Base-by-base conservation (phyloP, 2,888 invertebrate genomes). In the Philereme transversata region DNA sequence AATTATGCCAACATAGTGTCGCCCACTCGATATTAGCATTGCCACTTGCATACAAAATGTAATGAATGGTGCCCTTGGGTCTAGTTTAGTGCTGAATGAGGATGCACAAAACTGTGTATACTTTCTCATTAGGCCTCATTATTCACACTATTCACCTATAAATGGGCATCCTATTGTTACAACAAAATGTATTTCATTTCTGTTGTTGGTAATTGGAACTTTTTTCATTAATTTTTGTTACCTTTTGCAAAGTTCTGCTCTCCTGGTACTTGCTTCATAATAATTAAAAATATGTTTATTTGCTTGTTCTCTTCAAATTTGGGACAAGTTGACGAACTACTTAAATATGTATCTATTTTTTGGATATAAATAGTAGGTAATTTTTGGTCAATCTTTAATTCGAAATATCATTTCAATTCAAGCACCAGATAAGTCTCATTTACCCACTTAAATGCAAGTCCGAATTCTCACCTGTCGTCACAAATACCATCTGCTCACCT, bases 381-480 rank as follows among this genome's bases (percentile, higher is more conserved):
- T n/a, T n/a, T n/a, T 22, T 22, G 22, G 3, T 44, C 45, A 36
- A 11, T 52, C 10, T 35, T 50, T 36, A 49, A 44, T 41, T 35
- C 48, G 56, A 45, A 50, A 56, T 50, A 50, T 57, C 34, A 46
- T 47, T 51, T 40, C 36, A 22, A 49, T 11, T 36, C 6, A 50
- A 33, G 22, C 10, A 4, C 11, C 6, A 8, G 9, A 36, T 57
- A 45, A 49, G 35, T 3, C 46, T 54, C 46, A 55, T 43, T 51
- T 52, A 60, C 44, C 47, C 22, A 45, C 61, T 11, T 50, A 45
- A 50, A 46, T 36, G 52, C 57, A 45, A 33, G 36, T 44, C 48
- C n/a, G 34, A 34, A 60, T 60, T 43, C 56, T 38, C 62, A 62
- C 62, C 57, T 62, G 54, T 51, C 51, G 7, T 22, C 46, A 49